phyloP scores from a whole-genome alignment of 2,113 vertebrate species.

The Bungarus multicinctus region DNA sequence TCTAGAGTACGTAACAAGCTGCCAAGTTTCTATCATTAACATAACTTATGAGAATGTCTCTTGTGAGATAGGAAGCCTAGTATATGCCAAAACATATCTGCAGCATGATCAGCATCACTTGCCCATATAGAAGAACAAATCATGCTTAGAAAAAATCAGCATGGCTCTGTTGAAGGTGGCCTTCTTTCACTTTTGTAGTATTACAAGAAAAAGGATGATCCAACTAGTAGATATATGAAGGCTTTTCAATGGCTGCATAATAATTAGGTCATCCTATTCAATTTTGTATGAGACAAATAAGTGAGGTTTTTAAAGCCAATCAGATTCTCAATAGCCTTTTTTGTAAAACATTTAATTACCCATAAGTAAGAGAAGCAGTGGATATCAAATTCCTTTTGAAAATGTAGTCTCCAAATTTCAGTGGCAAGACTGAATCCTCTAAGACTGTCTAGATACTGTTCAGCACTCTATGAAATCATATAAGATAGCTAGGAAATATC shows the following conservation, averaged over 20 bases:
- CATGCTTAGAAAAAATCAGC: neutral
- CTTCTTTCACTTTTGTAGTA: neutral
- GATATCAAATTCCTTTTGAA: slow-evolving; percentile 21
- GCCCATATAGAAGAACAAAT: neutral
- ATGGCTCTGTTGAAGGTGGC: neutral
- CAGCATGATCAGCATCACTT: neutral
- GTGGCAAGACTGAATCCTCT: slow-evolving; percentile 29
- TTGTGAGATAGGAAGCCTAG: neutral
- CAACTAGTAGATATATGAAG: neutral
- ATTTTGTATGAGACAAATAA: neutral
- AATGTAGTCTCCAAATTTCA: slow-evolving; percentile 10
- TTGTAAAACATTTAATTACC: slow-evolving; percentile 34
- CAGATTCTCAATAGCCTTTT: neutral
- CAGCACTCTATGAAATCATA: slow-evolving; percentile 9
- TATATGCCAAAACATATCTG: neutral
- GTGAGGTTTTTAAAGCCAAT: neutral
- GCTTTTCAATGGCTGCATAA: neutral
- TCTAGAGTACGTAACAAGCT: neutral
- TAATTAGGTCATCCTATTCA: neutral
- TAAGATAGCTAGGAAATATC: slow-evolving; percentile 42
- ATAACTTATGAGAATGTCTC: neutral
- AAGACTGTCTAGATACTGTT: slow-evolving; percentile 20
- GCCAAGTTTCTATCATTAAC: neutral
- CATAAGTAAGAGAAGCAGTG: slow-evolving; percentile 17
- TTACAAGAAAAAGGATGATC: neutral